Base-by-base conservation (phyloP, 1,140 invertebrate genomes). In the Amyelois transitella region DNA sequence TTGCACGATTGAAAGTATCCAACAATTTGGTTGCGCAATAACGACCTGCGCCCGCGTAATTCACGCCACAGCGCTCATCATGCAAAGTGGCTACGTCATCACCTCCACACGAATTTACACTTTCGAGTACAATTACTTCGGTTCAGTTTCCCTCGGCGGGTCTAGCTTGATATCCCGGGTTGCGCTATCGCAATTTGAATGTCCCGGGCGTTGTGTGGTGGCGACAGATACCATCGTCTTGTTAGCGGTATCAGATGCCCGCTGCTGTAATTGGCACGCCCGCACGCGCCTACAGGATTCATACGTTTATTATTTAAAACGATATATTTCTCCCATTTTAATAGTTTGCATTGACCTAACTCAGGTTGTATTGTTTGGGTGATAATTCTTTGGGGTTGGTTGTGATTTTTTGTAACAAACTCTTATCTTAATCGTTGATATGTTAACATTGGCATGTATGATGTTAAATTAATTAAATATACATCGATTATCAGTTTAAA, bases 171-270 rank as follows among this genome's bases (percentile, higher is more conserved):
- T 70, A 75, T 73, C 64, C 69, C 72, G 73, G 73, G 70, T 60
- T 69, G 68, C 61, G 65, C 62, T 72, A 72, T 70, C 64, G 73
- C 66, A 77, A 80, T 82, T 82, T 80, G 79, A 81, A 81, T 72
- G 53, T 55, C 25, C 45, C 44, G 43, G 43, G 8, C 50, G 64
- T 55, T 62, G 57, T 56, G 62, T 57, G 58, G 67, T 61, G 64
- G 67, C 65, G 69, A 60, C 73, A 60, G 81, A 86, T 86, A 86
- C 77, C 75, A 87, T 87, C 83, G 77, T 66, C 80, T 87, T 82
- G 83, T 87, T 87, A 85, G 75, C 71, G 77, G 55, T 87, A 87
- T 87, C 83, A 68, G 81, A 83, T 83, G 76, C 64, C 64, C 71
- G 66, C 28, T 60, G 66, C 69, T 76, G 81, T 85, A 83, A 87